Base-by-base conservation (phyloP, 2,888 invertebrate genomes). In the Ochlodes sylvanus region DNA sequence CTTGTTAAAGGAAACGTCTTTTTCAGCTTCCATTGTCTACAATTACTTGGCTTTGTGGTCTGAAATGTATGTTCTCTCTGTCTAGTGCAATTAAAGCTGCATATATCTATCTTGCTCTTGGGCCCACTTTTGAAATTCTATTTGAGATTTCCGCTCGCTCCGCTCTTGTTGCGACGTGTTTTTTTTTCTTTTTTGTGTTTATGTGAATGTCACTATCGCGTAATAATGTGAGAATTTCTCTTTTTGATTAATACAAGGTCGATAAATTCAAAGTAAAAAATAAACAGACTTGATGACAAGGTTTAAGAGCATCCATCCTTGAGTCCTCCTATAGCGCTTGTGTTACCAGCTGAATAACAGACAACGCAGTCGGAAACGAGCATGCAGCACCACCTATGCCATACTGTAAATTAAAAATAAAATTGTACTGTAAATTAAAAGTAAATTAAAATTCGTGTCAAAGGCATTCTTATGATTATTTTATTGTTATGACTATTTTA, bases 1-100 rank as follows among this genome's bases (percentile, higher is more conserved):
- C 92, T 91, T 91, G 89, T 86, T 91, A 90, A 89, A 87, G 89
- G 87, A 91, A 89, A 91, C 85, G 92, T 92, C 92, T 92, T 92
- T 92, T 92, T 90, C 92, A 92, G 92, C 84, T 83, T 73, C 87
- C 84, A 90, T 92, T 92, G 92, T 92, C 90, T 91, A 92, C 92
- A 92, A 90, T 92, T 89, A 90, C 90, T 89, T 86, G 86, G 86
- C 90, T 88, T 90, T 91, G 88, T 89, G 83, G 78, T 80, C 78
- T 83, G 78, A 76, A 81, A 77, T 73, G 73, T 82, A 71, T 71
- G 52, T 70, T 72, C 61, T 87, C 89, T 77, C 79, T 72, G 44
- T 88, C 82, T 70, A 67, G 73, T 82, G 17, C 62, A 69, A 55
- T 71, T 56, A 44, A 15, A 27, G 21, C 54, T 67, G 66, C 55